These are phyloP conservation scores for Lordiphosa andalusiaca DNA, from an alignment of 2,888 invertebrate genomes.

Conservation along the genomic window DNA sequence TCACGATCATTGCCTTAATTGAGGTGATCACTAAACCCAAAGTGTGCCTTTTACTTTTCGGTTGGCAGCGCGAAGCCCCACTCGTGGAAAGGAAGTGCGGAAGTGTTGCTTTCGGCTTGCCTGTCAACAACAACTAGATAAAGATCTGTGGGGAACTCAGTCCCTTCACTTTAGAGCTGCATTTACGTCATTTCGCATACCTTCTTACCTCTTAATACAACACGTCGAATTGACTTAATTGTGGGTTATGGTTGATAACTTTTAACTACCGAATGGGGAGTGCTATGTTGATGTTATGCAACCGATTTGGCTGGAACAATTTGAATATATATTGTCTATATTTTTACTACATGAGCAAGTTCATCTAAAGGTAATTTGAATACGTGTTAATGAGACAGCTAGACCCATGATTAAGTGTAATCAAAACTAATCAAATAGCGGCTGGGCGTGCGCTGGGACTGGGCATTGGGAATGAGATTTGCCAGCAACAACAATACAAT, in stretches of 20 bases:
- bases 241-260: slow-evolving; percentile 23
- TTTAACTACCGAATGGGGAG: slow-evolving; percentile 10
- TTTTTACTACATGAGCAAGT: slow-evolving; percentile 2
- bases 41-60: slow-evolving; percentile 1
- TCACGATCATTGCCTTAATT: slow-evolving; percentile 11
- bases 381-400: slow-evolving; percentile 40
- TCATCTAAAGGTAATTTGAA: slow-evolving; percentile 26
- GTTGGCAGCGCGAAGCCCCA: slow-evolving; percentile 3
- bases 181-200: slow-evolving; percentile 46
- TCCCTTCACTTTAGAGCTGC: slow-evolving; percentile 48
- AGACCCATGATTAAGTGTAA: slow-evolving; percentile 32
- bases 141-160: slow-evolving; percentile 13
- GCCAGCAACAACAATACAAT: background rate
- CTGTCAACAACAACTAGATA: slow-evolving; percentile 7
- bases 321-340: slow-evolving; percentile 11
- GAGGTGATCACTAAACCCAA: slow-evolving; percentile 1
- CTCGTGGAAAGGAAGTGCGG: slow-evolving; percentile 18
- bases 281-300: background rate
- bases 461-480: background rate
- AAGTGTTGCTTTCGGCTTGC: slow-evolving; percentile 24
- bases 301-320: slow-evolving; percentile 4
- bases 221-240: slow-evolving; percentile 38
- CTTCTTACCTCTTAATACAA: slow-evolving; percentile 33
- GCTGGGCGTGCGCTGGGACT: slow-evolving; percentile 3
- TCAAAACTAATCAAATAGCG: slow-evolving; percentile 16